These are phyloP conservation scores for Hycleus phaleratus DNA, from an alignment of 1,140 invertebrate genomes.

Conservation along the genomic window DNA sequence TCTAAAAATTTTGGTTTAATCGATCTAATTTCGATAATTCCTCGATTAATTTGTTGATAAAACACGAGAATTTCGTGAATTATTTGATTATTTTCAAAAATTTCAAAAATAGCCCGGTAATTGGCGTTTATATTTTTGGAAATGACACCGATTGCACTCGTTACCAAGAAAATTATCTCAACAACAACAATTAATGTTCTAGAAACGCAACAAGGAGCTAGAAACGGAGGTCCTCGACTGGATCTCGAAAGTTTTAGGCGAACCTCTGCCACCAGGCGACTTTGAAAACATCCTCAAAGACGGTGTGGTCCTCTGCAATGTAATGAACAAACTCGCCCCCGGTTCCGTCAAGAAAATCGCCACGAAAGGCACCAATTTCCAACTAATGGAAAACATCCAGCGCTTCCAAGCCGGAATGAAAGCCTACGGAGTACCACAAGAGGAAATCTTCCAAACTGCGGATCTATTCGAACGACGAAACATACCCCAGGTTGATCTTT, in stretches of 20 bases:
- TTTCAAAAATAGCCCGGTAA: constrained; percentile 15
- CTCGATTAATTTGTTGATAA: background rate
- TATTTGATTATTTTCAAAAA: background rate
- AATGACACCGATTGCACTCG: constrained; percentile 11
- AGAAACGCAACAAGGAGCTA: constrained; percentile 84
- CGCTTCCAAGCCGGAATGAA: constrained; percentile 91
- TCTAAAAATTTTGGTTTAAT: background rate
- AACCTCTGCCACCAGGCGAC: constrained; percentile 71
- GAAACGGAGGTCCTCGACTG: constrained; percentile 86
- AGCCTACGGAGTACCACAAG: constrained; percentile 89
- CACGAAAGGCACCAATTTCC: constrained; percentile 91
- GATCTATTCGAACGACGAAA: constrained; percentile 95
- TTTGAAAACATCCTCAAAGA: constrained; percentile 91
- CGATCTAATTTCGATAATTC: constrained; percentile 1
- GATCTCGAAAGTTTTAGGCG: constrained; percentile 82
- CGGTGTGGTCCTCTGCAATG: constrained; percentile 86
- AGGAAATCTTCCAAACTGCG: constrained; percentile 98
- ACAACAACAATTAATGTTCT: constrained; percentile 25
- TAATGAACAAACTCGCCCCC: constrained; percentile 91
- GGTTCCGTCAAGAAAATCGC: constrained; percentile 96
- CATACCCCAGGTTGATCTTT: constrained; percentile 79
- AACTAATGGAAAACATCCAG: constrained; percentile 97
- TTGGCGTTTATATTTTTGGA: constrained; percentile 19
- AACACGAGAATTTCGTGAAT: background rate
- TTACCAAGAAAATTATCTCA: background rate